A percentile compares a stretch with the other conserved stretches of the same genome.
phyloP scores from a whole-genome alignment of 2,797 vertebrate genomes.

The Poecilia gillii region DNA sequence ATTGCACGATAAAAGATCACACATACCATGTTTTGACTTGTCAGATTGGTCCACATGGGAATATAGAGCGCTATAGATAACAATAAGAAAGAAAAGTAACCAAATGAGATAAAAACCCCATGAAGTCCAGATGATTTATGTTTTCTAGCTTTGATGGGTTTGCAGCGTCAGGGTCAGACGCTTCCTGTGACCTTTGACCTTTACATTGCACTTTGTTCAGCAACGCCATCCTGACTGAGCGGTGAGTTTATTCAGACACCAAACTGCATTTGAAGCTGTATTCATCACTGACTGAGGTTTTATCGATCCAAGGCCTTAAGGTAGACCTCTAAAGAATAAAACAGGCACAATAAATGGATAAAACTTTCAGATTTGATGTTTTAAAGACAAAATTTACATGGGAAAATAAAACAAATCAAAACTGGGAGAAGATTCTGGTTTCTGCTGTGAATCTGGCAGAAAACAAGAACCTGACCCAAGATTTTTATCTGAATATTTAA shows the following conservation, averaged over 20 bases:
- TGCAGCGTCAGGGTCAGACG: neutral
- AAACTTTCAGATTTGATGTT: neutral
- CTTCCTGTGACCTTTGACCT: neutral
- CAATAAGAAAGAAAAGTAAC: conserved; percentile 32
- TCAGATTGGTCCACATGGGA: conserved; percentile 82
- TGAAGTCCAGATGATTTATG: conserved; percentile 26
- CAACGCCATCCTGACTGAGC: neutral
- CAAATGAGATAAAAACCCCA: conserved; percentile 55
- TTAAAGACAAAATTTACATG: neutral
- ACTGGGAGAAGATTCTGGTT: neutral
- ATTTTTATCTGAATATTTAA: neutral
- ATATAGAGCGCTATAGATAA: conserved; percentile 73
- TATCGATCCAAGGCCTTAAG: neutral
- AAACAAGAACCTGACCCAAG: neutral
- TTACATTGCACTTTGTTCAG: neutral
- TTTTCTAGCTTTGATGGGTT: conserved; percentile 36
- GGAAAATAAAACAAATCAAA: neutral
- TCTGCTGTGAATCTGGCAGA: neutral
- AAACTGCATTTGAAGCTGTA: neutral
- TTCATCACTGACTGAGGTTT: neutral
- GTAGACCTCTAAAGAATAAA: neutral
- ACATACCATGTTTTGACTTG: conserved; percentile 79
- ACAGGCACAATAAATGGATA: neutral
- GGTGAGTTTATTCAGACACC: neutral
- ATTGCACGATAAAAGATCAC: conserved; percentile 86